A percentile compares a stretch with the other conserved stretches of the same genome.
Conservation (phyloP, 2,888 invertebrate species). For the Phoenoteleia sp. region DNA sequence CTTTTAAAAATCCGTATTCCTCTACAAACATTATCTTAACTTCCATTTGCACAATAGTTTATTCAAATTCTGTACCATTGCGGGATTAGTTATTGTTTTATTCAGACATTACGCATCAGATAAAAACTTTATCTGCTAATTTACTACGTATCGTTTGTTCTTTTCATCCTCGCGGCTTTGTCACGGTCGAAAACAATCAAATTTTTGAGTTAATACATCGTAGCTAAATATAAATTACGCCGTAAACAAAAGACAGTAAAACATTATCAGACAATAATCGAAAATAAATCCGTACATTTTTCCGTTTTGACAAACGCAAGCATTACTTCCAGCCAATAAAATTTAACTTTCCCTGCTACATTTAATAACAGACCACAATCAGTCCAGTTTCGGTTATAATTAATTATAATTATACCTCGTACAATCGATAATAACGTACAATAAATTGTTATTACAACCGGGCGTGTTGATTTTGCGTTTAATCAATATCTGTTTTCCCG, state of each 20-base stretch:
- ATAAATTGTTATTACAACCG: too few species aligned
- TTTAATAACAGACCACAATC: not conserved
- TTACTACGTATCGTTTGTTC: constrained; percentile 33
- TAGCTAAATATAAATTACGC: constrained; percentile 4
- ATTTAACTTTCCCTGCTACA: too few species aligned
- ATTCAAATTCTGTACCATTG: not conserved
- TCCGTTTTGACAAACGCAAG: not conserved
- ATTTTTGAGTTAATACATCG: constrained; percentile 17
- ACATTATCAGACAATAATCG: not conserved
- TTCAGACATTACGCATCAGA: constrained; percentile 20
- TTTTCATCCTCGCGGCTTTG: constrained; percentile 16
- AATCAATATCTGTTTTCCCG: too few species aligned
- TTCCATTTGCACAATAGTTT: not conserved
- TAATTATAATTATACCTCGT: not conserved
- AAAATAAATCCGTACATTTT: not conserved
- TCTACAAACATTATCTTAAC: not conserved
- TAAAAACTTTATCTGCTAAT: constrained; percentile 40
- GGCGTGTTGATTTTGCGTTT: too few species aligned
- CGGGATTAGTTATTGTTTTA: constrained; percentile 27
- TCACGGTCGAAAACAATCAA: constrained; percentile 22
- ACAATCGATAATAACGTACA: not conserved
- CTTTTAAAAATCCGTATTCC: too few species aligned
- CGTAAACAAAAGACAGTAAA: not conserved
- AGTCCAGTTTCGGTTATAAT: not conserved
- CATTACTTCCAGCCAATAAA: not conserved